A percentile compares a stretch with the other conserved stretches of the same genome.
These are phyloP conservation scores for Styela plicata DNA, from an alignment of 23 tunicate species.

Conservation along the genomic window DNA sequence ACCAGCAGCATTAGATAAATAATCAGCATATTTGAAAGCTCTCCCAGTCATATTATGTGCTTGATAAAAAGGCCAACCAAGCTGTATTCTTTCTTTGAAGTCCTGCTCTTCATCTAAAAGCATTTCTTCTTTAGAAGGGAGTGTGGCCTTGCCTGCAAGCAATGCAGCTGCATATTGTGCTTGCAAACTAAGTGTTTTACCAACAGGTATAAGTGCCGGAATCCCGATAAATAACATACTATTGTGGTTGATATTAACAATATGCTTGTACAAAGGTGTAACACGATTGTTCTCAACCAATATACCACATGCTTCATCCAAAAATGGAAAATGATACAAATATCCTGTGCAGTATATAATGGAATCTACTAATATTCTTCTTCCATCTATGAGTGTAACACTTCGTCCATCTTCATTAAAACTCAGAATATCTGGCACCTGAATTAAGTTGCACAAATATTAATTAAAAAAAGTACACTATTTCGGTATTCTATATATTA, in stretches of 20 bases:
- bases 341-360: slow-evolving; percentile 81
- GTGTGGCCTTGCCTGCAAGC: slow-evolving; percentile 25
- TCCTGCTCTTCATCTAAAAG: slow-evolving; percentile 50
- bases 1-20: slow-evolving; percentile 62
- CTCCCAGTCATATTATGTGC: slow-evolving; percentile 41
- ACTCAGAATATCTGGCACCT: slow-evolving; percentile 31
- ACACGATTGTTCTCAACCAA: slow-evolving; percentile 29
- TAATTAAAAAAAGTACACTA: no score
- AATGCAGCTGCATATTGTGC: slow-evolving; percentile 28
- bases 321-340: slow-evolving; percentile 58
- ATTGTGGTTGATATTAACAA: slow-evolving; percentile 50
- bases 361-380: slow-evolving; percentile 30
- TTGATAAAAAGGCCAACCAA: slow-evolving; percentile 42
- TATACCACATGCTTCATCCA: slow-evolving; percentile 36
- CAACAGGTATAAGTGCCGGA: slow-evolving; percentile 14
- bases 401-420: slow-evolving; percentile 38
- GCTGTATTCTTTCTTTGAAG: slow-evolving; percentile 29
- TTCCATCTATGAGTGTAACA: slow-evolving; percentile 59
- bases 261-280: slow-evolving; percentile 64
- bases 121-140: slow-evolving; percentile 59
- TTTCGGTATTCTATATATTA: not conserved
- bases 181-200: slow-evolving; percentile 14
- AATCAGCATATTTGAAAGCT: slow-evolving; percentile 65
- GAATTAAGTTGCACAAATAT: slow-evolving; percentile 1
- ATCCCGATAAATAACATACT: slow-evolving; percentile 67